Evolutionary conservation across 2,113 vertebrate genomes (phyloP).

Genomic region (Atrichornis clamosus): DNA sequence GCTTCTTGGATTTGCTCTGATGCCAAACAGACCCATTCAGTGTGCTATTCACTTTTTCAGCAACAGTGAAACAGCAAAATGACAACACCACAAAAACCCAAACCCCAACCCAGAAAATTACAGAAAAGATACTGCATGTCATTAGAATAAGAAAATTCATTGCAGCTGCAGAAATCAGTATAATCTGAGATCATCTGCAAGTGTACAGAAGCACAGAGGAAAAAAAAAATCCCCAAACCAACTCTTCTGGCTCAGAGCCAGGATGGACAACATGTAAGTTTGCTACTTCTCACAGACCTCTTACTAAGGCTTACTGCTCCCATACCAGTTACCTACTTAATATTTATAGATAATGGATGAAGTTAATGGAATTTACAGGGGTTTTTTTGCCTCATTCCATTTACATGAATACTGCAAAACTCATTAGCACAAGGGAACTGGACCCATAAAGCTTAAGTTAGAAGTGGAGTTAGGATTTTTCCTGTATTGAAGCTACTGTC

Average conservation of each 20-base stretch:
- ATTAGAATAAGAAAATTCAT: not conserved
- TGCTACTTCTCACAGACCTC: not conserved
- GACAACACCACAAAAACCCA: accelerated
- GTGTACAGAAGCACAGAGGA: accelerated
- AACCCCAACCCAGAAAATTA: not conserved
- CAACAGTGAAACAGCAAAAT: not conserved
- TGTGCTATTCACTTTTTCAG: not conserved
- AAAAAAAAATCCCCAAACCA: not conserved
- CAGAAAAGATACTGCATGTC: not conserved
- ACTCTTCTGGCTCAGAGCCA: not conserved
- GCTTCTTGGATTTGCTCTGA: not conserved
- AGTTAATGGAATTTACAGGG: not conserved
- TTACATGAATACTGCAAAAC: not conserved
- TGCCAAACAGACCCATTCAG: not conserved
- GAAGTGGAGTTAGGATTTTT: not conserved
- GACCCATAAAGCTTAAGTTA: not conserved
- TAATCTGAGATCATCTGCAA: not conserved
- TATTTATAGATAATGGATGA: not conserved
- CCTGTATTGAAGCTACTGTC: not conserved
- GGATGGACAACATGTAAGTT: not conserved
- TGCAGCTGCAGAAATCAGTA: not conserved
- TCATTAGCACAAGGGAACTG: not conserved
- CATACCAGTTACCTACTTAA: not conserved
- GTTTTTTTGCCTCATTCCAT: not conserved
- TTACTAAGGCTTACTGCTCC: not conserved